Percentiles rank a stretch among this genome's conserved stretches.
Conservation (phyloP, 2,113 vertebrate genomes). For the Chrysemys picta region DNA sequence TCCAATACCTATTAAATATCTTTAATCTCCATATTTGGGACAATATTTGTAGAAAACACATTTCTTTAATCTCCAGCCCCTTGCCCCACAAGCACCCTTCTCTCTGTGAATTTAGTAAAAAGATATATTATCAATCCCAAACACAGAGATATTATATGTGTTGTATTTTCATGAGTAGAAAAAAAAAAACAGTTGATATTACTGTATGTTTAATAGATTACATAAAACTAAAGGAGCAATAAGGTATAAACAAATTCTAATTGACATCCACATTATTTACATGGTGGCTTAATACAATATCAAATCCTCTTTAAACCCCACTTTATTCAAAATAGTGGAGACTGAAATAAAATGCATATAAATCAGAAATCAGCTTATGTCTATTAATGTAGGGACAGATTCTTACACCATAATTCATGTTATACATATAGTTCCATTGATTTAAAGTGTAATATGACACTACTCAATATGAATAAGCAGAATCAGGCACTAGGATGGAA, state of each 20-base stretch:
- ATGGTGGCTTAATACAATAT: neutral
- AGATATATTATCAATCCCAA: neutral
- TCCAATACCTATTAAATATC: fast-evolving
- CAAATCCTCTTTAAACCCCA: neutral
- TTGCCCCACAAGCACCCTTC: neutral
- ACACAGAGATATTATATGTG: fast-evolving
- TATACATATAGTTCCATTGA: neutral
- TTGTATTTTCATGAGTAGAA: neutral
- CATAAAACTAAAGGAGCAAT: neutral
- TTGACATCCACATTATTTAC: neutral
- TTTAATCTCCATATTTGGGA: no score
- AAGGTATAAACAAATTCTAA: neutral
- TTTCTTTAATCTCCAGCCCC: neutral
- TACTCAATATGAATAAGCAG: neutral
- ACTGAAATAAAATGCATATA: neutral
- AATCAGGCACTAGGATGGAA: neutral
- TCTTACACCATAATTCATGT: neutral
- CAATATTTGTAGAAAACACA: no score
- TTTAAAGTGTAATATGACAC: neutral
- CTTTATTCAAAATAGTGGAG: neutral
- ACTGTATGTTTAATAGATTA: neutral
- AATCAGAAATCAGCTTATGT: neutral
- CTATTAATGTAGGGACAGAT: neutral
- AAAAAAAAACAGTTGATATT: fast-evolving
- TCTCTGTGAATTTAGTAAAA: neutral